These are phyloP conservation scores for Syndactyla subalaris DNA, from an alignment of 2,797 vertebrate species.

Conservation along the genomic window DNA sequence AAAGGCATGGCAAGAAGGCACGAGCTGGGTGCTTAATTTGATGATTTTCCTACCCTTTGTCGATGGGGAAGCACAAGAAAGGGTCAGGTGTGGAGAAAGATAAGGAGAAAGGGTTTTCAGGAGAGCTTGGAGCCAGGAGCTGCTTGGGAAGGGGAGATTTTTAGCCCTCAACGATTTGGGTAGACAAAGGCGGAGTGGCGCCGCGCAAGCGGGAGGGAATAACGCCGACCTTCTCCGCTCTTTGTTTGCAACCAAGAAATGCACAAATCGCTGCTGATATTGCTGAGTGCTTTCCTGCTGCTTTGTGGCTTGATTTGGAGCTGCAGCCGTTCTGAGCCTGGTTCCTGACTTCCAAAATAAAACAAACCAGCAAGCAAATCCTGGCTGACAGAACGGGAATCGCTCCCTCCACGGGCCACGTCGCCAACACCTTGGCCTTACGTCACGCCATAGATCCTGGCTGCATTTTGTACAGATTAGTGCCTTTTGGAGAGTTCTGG, in stretches of 20 bases:
- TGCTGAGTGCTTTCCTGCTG: conserved; percentile 64
- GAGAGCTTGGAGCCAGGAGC: background rate
- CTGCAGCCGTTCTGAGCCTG: background rate
- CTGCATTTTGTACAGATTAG: background rate
- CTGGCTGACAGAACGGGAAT: rapidly evolving
- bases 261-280: conserved; percentile 46
- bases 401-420: rapidly evolving
- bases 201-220: background rate
- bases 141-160: background rate
- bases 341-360: background rate
- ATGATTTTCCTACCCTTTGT: background rate
- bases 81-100: background rate
- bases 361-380: background rate
- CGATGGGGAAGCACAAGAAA: background rate
- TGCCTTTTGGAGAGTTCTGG: background rate
- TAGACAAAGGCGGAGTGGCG: conserved; percentile 11
- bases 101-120: background rate
- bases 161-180: background rate
- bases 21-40: rapidly evolving
- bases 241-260: conserved; percentile 56
- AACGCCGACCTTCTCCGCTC: background rate
- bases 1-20: background rate
- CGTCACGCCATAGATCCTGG: background rate
- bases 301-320: conserved; percentile 44
- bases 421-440: background rate